Base-by-base conservation (phyloP, 92 coral and sea anemone genomes). In the Zoanthus gigantus region DNA sequence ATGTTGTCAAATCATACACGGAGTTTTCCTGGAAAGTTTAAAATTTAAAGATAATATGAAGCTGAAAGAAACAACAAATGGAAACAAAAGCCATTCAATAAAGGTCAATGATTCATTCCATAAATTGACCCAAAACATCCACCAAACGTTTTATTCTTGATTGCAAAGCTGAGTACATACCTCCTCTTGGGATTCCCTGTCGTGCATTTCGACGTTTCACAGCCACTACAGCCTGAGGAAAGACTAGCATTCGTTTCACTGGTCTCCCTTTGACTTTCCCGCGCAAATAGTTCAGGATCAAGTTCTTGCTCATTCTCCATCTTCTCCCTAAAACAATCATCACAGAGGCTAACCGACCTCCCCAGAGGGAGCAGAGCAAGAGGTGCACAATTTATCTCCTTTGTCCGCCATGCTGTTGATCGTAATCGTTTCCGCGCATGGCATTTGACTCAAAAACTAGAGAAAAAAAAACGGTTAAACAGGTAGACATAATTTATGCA, bases 121-220 rank as follows among this genome's bases (percentile, higher is more conserved):
- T 77, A 77, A 77, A 53, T 77, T 56, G 66, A 77, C 68, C 82
- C 69, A 77, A 77, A 77, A 77, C 82, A 77, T 77, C 82, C 82
- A 77, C 69, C 68, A 77, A 77, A 77, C 82, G 82, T 77, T 77
- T 77, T 56, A 56, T 77, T 77, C 82, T 77, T 77, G 82, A 37
- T 77, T 77, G 68, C 28, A 77, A 77, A 77, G 48, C 82, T 77
- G 82, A 77, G 52, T 77, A 77, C 82, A 17, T 54, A 77, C 82
- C 82, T 77, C 82, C 66, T 77, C 67, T 77, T 77, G 65, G 69
- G 82, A 31, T 77, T 77, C 34, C 52, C 52, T 37, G 48, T 77
- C 82, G 82, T 77, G 82, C 82, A 77, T 56, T 77, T 77, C 69
- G 82, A 77, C 82, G 68, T 77, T 77, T 77, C 82, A 77, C 82